Base-by-base conservation (phyloP, 2,797 vertebrate genomes). In the Harpagifer antarcticus region DNA sequence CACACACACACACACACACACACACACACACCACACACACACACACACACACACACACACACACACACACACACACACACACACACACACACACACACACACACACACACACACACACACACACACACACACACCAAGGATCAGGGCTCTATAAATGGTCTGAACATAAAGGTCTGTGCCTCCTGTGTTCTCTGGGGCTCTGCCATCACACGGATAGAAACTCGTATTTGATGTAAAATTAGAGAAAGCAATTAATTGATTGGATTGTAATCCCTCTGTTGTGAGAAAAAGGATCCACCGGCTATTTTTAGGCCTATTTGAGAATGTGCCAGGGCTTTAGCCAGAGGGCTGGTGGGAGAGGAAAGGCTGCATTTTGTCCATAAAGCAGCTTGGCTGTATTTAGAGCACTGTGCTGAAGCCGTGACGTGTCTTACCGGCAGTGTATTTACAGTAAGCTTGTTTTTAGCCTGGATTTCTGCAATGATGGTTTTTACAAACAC, bases 201-300 rank as follows among this genome's bases (percentile, higher is more conserved):
- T 76, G 76, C 54, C 76, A n/a, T 14, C 57, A 33, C 57, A 54
- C 81, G 78, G 81, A 86, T 81, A 80, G 78, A 76, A 86, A 80
- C 86, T 92, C 76, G 84, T 89, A 85, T 82, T 79, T 88, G 78
- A 91, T 91, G 79, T 90, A 86, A 85, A 92, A 89, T 91, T 91
- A 92, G 86, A 87, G 63, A 86, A 84, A 86, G 89, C 93, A 91
- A 92, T 94, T 93, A 81, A 86, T 78, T 88, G 94, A 94, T 95
- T 93, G 91, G 77, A 92, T 71, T 64, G 53, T 94, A 95, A 95
- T 95, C 94, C 93, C 93, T 42, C 58, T 57, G 74, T 88, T 86
- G 84, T 86, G 78, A 86, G 77, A 87, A 81, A 76, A 89, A 91
- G 79, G 87, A 81, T 79, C 59, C 74, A 58, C 2, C 0, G 19